A percentile compares a stretch with the other conserved stretches of the same genome.
phyloP scores from a whole-genome alignment of 2,113 vertebrate species.

The Centropristis striata region DNA sequence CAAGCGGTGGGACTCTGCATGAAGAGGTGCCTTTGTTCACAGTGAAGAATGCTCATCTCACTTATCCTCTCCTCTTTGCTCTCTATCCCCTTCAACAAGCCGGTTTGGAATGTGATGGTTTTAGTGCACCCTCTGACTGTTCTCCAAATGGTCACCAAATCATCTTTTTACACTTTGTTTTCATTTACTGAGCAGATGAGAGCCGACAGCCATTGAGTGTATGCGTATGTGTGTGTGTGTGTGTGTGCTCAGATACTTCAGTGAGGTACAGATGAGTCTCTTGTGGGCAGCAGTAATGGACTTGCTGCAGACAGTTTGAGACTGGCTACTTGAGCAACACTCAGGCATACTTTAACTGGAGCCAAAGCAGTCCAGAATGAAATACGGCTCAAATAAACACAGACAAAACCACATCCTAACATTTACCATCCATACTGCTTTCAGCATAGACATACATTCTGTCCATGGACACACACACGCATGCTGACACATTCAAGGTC shows the following conservation, averaged over 20 bases:
- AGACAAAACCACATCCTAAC: constrained; percentile 32
- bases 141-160: constrained; percentile 38
- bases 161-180: constrained; percentile 40
- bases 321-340: constrained; percentile 47
- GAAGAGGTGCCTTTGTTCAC: constrained; percentile 79
- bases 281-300: constrained; percentile 50
- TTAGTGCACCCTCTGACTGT: constrained; percentile 30
- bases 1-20: constrained; percentile 45
- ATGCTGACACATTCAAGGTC: constrained; percentile 32
- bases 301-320: constrained; percentile 44
- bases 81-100: constrained; percentile 44
- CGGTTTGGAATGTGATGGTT: constrained; percentile 49
- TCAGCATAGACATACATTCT: not conserved
- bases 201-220: constrained; percentile 23
- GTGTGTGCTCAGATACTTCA: constrained; percentile 30
- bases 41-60: constrained; percentile 74
- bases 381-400: constrained; percentile 37
- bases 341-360: constrained; percentile 38
- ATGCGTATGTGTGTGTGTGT: constrained; percentile 3
- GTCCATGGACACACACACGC: constrained; percentile 33
- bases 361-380: constrained; percentile 28
- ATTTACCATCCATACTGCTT: constrained; percentile 16
- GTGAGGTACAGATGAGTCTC: constrained; percentile 29
- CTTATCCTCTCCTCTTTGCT: constrained; percentile 64
- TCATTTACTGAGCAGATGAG: constrained; percentile 43